phyloP scores from a whole-genome alignment of 2,113 vertebrate genomes.

The Tauraco erythrolophus region DNA sequence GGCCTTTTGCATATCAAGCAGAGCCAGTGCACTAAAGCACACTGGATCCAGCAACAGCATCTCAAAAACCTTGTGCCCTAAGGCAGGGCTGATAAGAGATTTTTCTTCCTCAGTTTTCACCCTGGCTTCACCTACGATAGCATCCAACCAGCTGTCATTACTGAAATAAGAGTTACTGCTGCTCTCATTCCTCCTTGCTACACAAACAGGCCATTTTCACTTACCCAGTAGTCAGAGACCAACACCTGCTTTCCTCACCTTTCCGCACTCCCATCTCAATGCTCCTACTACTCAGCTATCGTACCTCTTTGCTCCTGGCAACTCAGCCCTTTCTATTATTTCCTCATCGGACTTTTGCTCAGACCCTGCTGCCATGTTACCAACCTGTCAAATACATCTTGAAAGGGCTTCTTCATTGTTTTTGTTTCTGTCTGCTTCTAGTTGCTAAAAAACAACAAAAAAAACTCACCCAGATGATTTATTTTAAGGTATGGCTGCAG shows the following conservation, averaged over 20 bases:
- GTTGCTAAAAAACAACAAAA: not conserved
- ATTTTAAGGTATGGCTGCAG: constrained; percentile 4
- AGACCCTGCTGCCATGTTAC: not conserved
- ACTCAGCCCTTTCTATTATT: not conserved
- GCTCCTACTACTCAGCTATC: not conserved
- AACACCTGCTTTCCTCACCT: not conserved
- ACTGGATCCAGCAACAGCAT: not conserved
- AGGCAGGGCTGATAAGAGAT: not conserved
- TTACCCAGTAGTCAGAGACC: not conserved
- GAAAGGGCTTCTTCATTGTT: not conserved
- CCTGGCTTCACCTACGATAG: not conserved
- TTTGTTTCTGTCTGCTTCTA: not conserved
- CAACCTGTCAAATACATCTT: not conserved
- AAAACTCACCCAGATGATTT: not conserved
- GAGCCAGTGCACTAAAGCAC: not conserved
- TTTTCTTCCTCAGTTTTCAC: not conserved
- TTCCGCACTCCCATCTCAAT: not conserved
- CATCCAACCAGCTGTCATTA: not conserved
- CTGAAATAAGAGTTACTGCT: not conserved
- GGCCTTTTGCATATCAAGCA: not conserved
- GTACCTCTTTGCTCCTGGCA: not conserved
- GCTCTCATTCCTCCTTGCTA: not conserved
- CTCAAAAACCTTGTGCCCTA: not conserved
- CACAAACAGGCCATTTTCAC: not conserved
- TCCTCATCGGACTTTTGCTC: not conserved